phyloP scores from a whole-genome alignment of 2,888 invertebrate species.

The Boloria selene region DNA sequence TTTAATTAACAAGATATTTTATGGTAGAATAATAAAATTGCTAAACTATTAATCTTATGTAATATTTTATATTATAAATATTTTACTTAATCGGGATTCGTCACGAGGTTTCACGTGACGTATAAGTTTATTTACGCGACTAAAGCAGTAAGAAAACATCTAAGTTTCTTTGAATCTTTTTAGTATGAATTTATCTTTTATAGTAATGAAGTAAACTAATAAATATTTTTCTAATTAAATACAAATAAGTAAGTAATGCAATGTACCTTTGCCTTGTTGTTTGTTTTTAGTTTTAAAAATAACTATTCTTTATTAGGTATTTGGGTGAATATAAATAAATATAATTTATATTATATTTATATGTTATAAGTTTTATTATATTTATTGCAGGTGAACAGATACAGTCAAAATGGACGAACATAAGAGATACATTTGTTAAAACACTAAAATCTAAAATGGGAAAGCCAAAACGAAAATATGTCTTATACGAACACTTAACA shows the following conservation, averaged over 20 bases:
- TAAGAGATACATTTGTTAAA: conserved; percentile 70
- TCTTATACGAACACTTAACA: conserved; percentile 61
- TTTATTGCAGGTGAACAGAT: conserved; percentile 62
- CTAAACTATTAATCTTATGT: background rate
- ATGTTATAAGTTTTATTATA: background rate
- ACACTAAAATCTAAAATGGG: conserved; percentile 60
- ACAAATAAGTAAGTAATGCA: too few species aligned
- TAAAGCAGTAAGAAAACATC: background rate
- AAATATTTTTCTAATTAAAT: too few species aligned
- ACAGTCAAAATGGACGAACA: conserved; percentile 70
- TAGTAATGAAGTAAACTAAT: too few species aligned
- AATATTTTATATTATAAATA: background rate
- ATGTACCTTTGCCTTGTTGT: too few species aligned
- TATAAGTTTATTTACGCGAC: background rate
- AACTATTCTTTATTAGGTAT: too few species aligned
- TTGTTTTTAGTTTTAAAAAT: too few species aligned
- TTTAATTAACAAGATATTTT: too few species aligned
- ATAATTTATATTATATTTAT: conserved; percentile 13
- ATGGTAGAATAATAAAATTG: too few species aligned
- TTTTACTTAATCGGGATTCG: background rate
- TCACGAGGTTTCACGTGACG: background rate
- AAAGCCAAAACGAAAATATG: conserved; percentile 59
- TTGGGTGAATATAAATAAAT: too few species aligned
- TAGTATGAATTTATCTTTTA: too few species aligned
- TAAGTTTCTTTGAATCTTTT: background rate